phyloP scores from a whole-genome alignment of 2,113 vertebrate species.

The Oncorhynchus masou region DNA sequence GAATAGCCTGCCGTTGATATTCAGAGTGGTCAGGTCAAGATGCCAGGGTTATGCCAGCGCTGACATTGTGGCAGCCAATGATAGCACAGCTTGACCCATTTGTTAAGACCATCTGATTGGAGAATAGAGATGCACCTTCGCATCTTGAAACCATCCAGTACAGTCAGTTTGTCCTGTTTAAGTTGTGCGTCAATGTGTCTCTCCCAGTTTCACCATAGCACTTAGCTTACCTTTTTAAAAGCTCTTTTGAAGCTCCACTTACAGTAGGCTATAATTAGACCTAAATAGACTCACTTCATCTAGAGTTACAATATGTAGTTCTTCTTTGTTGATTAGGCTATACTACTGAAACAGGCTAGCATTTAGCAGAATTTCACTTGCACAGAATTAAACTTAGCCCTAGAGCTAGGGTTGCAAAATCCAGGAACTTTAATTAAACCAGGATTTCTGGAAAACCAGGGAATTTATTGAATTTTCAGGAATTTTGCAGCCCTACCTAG shows the following conservation, averaged over 20 bases:
- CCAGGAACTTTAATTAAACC: no score
- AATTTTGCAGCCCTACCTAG: no score
- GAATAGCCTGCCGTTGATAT: slow-evolving; percentile 30
- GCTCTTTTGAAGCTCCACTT: not conserved
- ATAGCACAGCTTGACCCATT: slow-evolving; percentile 25
- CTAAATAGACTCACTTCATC: slow-evolving; percentile 31
- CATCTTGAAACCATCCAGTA: slow-evolving; percentile 36
- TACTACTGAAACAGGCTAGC: no score
- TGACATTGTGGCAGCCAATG: slow-evolving; percentile 24
- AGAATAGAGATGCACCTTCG: slow-evolving; percentile 41
- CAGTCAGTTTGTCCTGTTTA: slow-evolving; percentile 53
- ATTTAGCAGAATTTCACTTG: no score
- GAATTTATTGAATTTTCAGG: no score
- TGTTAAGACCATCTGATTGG: slow-evolving; percentile 37
- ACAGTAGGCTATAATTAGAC: slow-evolving; percentile 52
- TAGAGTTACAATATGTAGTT: not conserved
- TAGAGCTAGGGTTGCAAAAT: no score
- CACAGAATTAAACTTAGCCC: no score
- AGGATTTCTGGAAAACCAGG: no score
- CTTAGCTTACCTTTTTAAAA: slow-evolving; percentile 6
- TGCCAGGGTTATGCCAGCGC: not conserved
- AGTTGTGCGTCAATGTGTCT: slow-evolving; percentile 35
- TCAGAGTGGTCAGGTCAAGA: slow-evolving; percentile 22
- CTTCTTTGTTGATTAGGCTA: no score
- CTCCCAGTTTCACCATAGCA: slow-evolving; percentile 49